Conservation (phyloP, 2,888 invertebrate genomes). For the Torymus tubicola region DNA sequence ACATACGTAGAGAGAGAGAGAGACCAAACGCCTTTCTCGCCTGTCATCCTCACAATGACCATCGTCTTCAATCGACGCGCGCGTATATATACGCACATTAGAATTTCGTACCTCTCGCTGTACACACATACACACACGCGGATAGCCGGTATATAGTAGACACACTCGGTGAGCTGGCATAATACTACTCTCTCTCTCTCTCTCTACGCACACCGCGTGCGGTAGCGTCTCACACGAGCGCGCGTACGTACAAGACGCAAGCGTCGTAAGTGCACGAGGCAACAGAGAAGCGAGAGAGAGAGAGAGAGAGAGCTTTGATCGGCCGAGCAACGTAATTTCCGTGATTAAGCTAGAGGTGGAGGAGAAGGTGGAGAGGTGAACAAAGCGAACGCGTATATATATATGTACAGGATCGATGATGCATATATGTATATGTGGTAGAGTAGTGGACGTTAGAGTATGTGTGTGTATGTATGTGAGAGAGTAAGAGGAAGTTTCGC, state of each 20-base stretch:
- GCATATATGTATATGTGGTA: no score
- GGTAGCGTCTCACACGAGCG: neutral
- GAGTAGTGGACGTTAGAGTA: no score
- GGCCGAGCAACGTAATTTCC: constrained; percentile 67
- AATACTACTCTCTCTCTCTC: neutral
- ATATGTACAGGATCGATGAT: neutral
- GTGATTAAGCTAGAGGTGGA: constrained; percentile 62
- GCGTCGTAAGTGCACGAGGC: neutral
- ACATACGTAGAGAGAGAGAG: no score
- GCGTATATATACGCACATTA: no score
- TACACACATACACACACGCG: no score
- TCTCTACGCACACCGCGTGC: neutral
- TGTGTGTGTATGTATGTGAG: no score
- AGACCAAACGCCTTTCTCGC: no score
- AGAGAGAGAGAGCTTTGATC: constrained; percentile 63
- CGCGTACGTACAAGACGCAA: neutral
- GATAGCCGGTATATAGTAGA: neutral
- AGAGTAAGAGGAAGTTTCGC: no score
- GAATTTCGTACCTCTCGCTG: no score
- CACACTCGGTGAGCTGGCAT: constrained; percentile 33
- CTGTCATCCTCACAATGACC: neutral
- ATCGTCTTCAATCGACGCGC: neutral
- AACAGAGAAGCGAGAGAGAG: neutral
- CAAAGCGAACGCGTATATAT: constrained; percentile 60
- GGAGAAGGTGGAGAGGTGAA: constrained; percentile 54